Evolutionary conservation across 2,797 vertebrate genomes (phyloP).

Genomic region (Tinamus major): DNA sequence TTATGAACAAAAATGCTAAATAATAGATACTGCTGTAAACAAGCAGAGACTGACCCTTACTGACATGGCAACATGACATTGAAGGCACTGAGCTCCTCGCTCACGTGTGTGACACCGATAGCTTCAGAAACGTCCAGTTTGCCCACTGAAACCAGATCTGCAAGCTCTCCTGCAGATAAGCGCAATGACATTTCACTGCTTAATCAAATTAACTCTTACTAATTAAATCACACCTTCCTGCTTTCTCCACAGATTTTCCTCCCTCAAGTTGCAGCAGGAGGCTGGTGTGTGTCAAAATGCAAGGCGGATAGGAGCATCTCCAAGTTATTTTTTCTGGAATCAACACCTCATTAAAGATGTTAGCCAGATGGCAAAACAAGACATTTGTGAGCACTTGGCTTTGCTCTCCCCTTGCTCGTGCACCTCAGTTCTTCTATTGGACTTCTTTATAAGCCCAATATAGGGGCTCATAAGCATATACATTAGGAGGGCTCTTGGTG

Average conservation of each 20-base stretch:
- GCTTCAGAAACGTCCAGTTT: not conserved
- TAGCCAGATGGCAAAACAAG: not conserved
- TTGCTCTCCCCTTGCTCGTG: not conserved
- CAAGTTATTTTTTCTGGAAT: not conserved
- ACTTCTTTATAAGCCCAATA: not conserved
- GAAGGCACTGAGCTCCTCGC: not conserved
- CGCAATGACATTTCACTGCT: not conserved
- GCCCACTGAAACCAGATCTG: not conserved
- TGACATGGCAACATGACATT: not conserved
- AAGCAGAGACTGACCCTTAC: not conserved
- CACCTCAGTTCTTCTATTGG: not conserved
- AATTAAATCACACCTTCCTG: slow-evolving; percentile 61
- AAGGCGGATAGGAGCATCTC: not conserved
- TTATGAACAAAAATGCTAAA: slow-evolving; percentile 42
- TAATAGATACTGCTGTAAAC: not conserved
- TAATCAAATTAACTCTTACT: slow-evolving; percentile 45
- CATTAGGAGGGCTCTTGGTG: not conserved
- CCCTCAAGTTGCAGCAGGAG: not conserved
- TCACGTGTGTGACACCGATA: fast-evolving
- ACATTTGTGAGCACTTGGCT: not conserved
- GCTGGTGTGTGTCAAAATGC: not conserved
- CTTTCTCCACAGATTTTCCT: not conserved
- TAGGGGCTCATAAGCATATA: not conserved
- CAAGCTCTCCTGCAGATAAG: not conserved
- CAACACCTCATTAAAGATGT: not conserved